Conservation (phyloP, 2,888 invertebrate species). For the Caenorhabditis virilis region DNA sequence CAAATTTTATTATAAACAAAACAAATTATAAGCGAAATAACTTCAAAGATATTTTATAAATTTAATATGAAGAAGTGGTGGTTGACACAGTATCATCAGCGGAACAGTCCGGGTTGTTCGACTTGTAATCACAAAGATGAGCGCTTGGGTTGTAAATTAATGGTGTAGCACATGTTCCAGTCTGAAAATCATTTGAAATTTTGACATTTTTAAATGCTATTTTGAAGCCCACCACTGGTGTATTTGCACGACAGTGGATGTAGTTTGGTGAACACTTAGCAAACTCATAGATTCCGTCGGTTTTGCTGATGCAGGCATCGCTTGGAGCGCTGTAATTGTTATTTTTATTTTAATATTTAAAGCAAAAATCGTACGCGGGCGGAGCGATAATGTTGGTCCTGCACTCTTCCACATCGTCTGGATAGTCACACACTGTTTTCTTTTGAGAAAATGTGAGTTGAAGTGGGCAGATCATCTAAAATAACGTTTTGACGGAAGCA, state of each 20-base stretch:
- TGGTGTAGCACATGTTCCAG: slow-evolving; percentile 26
- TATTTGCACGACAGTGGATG: background rate
- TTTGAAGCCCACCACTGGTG: background rate
- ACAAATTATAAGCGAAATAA: background rate
- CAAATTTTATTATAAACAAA: background rate
- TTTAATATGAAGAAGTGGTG: slow-evolving; percentile 1
- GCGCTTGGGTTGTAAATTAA: slow-evolving; percentile 25
- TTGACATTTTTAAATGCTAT: background rate
- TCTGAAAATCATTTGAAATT: slow-evolving; percentile 9
- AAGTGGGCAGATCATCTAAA: slow-evolving; percentile 34
- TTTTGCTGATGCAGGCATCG: slow-evolving; percentile 27
- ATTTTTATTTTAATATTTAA: background rate
- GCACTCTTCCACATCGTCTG: slow-evolving; percentile 33
- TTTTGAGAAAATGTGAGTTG: slow-evolving; percentile 32
- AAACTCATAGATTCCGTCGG: slow-evolving; percentile 27
- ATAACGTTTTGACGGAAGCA: background rate
- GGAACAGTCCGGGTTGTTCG: slow-evolving; percentile 25
- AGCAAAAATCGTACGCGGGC: slow-evolving; percentile 18
- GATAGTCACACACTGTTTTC: slow-evolving; percentile 24
- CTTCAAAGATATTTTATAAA: background rate
- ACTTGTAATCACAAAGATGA: slow-evolving; percentile 28
- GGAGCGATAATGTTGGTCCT: slow-evolving; percentile 8
- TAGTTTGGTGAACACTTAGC: slow-evolving; percentile 36
- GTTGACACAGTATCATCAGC: too few species aligned
- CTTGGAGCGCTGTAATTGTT: slow-evolving; percentile 15